These are phyloP conservation scores for Leucoma salicis DNA, from an alignment of 2,888 invertebrate species.

Conservation along the genomic window DNA sequence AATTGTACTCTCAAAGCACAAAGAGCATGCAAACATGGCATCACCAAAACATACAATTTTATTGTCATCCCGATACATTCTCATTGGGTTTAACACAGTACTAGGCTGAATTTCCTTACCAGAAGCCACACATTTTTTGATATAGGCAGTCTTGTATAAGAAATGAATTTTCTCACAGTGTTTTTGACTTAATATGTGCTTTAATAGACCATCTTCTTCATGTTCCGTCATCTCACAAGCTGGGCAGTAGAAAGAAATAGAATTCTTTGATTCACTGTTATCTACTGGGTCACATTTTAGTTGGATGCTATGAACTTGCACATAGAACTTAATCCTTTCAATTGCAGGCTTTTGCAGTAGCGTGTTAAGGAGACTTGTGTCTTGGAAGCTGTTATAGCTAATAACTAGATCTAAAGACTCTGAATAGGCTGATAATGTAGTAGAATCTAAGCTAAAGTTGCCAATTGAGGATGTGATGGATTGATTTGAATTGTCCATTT, in stretches of 20 bases:
- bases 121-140: conserved; percentile 63
- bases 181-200: conserved; percentile 58
- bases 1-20: conserved; percentile 70
- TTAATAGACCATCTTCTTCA: conserved; percentile 60
- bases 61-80: conserved; percentile 71
- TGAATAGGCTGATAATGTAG: conserved; percentile 66
- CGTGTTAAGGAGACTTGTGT: conserved; percentile 52
- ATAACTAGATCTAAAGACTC: conserved; percentile 67
- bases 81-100: conserved; percentile 71
- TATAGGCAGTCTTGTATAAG: conserved; percentile 71
- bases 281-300: conserved; percentile 47
- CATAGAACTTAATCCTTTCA: conserved; percentile 70
- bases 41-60: conserved; percentile 77
- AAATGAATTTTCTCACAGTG: conserved; percentile 75
- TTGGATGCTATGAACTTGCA: conserved; percentile 71
- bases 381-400: conserved; percentile 71
- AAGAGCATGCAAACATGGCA: conserved; percentile 65
- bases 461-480: conserved; percentile 72
- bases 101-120: conserved; percentile 73
- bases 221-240: conserved; percentile 51
- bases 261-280: conserved; percentile 45
- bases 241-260: conserved; percentile 59
- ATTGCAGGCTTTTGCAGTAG: conserved; percentile 65
- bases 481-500: conserved; percentile 47
- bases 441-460: conserved; percentile 64